A percentile compares a stretch with the other conserved stretches of the same genome.
Evolutionary conservation across 1,140 invertebrate species (phyloP).

Genomic region (Leptinotarsa defecta): DNA sequence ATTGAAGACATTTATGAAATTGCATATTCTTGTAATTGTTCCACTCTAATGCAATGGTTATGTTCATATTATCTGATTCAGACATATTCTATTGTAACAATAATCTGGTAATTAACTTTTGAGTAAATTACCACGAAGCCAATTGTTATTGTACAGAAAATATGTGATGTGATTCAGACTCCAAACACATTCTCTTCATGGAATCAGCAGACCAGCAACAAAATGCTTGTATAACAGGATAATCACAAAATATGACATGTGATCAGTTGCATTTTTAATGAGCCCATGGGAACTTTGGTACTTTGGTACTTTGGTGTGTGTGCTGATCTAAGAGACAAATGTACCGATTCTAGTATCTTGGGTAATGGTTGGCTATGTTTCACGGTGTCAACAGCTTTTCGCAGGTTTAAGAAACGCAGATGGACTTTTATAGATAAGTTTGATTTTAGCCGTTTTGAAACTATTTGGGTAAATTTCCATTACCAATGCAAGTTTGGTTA

Average conservation of each 20-base stretch:
- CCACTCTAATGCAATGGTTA: conserved; percentile 27
- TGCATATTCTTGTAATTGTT: conserved; percentile 26
- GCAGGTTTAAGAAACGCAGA: no score
- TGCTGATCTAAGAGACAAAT: no score
- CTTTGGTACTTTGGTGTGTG: not conserved
- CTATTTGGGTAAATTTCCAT: no score
- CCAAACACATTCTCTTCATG: conserved; percentile 19
- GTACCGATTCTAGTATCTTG: no score
- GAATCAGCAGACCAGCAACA: conserved; percentile 17
- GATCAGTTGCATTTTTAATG: conserved; percentile 5
- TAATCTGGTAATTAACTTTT: conserved; percentile 25
- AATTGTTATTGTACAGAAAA: conserved; percentile 28
- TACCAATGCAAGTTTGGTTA: no score
- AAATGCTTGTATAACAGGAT: conserved; percentile 8
- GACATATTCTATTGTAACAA: conserved; percentile 27
- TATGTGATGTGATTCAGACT: conserved; percentile 19
- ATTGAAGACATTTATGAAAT: conserved; percentile 21
- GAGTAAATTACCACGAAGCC: conserved; percentile 14
- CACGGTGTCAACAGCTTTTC: no score
- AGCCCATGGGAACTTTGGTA: not conserved
- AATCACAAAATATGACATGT: conserved; percentile 1
- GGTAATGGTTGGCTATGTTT: no score
- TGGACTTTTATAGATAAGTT: no score
- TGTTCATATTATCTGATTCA: conserved; percentile 29
- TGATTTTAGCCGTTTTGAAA: no score